Evolutionary conservation across 2,888 invertebrate species (phyloP), one percentile per base, ranked within the genome.

Genomic region (Congeria kusceri): DNA sequence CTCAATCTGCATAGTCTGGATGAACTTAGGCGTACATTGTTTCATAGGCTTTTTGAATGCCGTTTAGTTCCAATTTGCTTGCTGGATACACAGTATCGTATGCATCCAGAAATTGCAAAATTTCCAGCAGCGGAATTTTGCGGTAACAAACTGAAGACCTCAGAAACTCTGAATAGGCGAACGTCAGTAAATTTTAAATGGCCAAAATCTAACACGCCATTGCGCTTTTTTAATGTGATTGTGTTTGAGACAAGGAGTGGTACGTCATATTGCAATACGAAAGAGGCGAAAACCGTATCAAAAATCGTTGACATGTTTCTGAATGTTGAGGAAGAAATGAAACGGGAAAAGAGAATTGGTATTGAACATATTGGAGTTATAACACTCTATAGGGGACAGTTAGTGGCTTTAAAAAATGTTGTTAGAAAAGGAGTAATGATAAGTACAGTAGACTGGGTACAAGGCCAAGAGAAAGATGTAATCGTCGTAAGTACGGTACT

Each of bases 381-480:
- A n/a, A 82, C 82, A 20, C 32, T 74, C 4, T 82, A 82, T 57
- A 75, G 76, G 59, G 76, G 61, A 3, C 82, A 82, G 25, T 75
- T 73, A 13, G 27, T 23, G 29, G 56, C 56, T 28, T 49, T 83
- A 29, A 58, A 66, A 57, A 25, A 64, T 13, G 20, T 25, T 20
- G 13, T 77, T 25, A 53, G 58, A 18, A 29, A 62, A 23, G 58
- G 53, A 28, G 62, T 83, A 23, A 59, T 62, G n/a, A 63, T 83
- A 1, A 69, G 66, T 25, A 71, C 83, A 1, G 80, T 83, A 1
- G 83, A 83, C 56, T 72, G 80, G 5, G 80, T 80, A 47, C 83
- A 83, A 59, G 83, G 83, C 1, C 74, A 77, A 28, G 83, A 83
- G 71, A 77, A 68, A 49, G 83, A 83, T 13, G 74, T 77, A 25